These are phyloP conservation scores for Falco novaeseelandiae DNA, from an alignment of 2,797 vertebrate genomes.

Conservation along the genomic window DNA sequence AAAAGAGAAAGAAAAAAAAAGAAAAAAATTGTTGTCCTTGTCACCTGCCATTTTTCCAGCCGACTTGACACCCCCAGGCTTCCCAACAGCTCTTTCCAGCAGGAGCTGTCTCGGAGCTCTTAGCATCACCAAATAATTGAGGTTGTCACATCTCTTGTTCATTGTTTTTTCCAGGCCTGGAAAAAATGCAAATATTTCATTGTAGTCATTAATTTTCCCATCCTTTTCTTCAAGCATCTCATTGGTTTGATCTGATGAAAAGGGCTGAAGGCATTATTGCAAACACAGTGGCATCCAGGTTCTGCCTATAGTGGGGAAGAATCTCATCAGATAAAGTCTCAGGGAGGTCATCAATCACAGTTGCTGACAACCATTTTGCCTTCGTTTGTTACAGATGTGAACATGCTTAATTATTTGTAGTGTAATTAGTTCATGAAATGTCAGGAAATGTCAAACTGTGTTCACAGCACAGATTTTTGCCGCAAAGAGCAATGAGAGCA, in stretches of 20 bases:
- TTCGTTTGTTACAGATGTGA: slow-evolving; percentile 88
- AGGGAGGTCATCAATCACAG: slow-evolving; percentile 88
- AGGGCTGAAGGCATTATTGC: slow-evolving; percentile 86
- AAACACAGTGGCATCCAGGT: slow-evolving; percentile 87
- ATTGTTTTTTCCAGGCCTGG: slow-evolving; percentile 87
- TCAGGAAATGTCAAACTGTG: slow-evolving; percentile 87
- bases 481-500: slow-evolving; percentile 76
- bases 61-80: slow-evolving; percentile 89
- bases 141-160: slow-evolving; percentile 98
- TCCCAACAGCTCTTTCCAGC: slow-evolving; percentile 86
- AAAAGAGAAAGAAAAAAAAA: slow-evolving; percentile 78
- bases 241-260: slow-evolving; percentile 90
- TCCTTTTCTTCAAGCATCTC: slow-evolving; percentile 88
- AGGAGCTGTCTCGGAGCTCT: slow-evolving; percentile 92
- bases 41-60: slow-evolving; percentile 95
- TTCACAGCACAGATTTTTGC: slow-evolving; percentile 78
- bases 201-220: slow-evolving; percentile 98
- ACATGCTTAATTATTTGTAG: slow-evolving; percentile 92
- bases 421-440: slow-evolving; percentile 90
- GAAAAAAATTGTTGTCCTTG: slow-evolving; percentile 89
- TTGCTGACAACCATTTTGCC: slow-evolving; percentile 85
- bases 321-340: slow-evolving; percentile 87
- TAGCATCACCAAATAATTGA: slow-evolving; percentile 98
- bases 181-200: slow-evolving; percentile 96
- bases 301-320: slow-evolving; percentile 84